A percentile compares a stretch with the other conserved stretches of the same genome.
phyloP scores from a whole-genome alignment of 2,888 invertebrate genomes.

The Phymatocera aterrima region DNA sequence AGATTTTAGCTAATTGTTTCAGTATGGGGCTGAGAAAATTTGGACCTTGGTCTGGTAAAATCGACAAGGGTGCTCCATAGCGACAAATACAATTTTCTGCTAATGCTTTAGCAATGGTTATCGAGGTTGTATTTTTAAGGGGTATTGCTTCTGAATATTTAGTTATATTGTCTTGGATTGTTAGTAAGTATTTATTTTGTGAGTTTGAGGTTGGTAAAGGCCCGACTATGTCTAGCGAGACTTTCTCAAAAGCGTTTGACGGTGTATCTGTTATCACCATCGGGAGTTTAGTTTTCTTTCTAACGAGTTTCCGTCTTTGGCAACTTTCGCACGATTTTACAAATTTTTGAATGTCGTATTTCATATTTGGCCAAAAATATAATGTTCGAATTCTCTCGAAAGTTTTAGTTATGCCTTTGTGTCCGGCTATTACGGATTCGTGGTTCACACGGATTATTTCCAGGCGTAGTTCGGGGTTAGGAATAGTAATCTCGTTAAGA shows the following conservation, averaged over 20 bases:
- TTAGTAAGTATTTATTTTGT: constrained; percentile 52
- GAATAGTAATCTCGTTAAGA: neutral
- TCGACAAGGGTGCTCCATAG: constrained; percentile 45
- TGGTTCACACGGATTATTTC: constrained; percentile 24
- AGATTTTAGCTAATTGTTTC: constrained; percentile 32
- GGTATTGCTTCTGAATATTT: constrained; percentile 47
- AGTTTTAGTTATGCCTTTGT: too few species aligned
- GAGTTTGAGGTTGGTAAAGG: constrained; percentile 41
- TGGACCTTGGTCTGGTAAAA: constrained; percentile 50
- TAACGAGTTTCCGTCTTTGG: constrained; percentile 38
- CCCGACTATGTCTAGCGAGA: constrained; percentile 50
- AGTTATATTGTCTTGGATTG: constrained; percentile 42
- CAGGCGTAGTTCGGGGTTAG: neutral
- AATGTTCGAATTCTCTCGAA: too few species aligned
- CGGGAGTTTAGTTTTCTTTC: constrained; percentile 39
- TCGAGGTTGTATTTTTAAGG: constrained; percentile 33
- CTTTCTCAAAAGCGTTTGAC: constrained; percentile 38
- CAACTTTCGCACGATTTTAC: constrained; percentile 31
- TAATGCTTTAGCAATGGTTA: constrained; percentile 48
- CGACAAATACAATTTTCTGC: constrained; percentile 46
- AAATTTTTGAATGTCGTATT: constrained; percentile 5
- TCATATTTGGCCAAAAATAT: neutral
- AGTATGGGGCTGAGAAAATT: constrained; percentile 46
- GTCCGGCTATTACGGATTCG: too few species aligned
- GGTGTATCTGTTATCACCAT: constrained; percentile 46